Conservation (phyloP, 2,797 vertebrate genomes). For the Paramormyrops hopkinsi region DNA sequence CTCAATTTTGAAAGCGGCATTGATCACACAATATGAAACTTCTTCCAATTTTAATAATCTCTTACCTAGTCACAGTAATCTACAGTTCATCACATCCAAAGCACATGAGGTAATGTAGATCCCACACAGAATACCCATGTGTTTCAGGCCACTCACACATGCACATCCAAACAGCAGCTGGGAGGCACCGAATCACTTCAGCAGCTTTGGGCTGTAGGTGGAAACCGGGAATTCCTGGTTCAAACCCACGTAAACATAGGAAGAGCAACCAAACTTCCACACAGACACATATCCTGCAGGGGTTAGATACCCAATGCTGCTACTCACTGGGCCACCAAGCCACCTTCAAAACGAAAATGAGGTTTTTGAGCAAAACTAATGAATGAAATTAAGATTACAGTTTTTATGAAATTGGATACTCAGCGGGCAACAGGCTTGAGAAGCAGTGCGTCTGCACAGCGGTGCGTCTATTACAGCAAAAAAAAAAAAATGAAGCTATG, state of each 20-base stretch:
- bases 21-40: not conserved
- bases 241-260: not conserved
- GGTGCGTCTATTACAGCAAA: not conserved
- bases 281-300: not conserved
- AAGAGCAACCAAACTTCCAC: not conserved
- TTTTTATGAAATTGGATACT: not conserved
- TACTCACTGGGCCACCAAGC: not conserved
- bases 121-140: not conserved
- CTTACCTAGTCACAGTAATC: not conserved
- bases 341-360: not conserved
- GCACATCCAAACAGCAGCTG: not conserved
- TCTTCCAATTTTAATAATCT: not conserved
- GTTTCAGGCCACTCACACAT: not conserved
- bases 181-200: not conserved
- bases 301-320: not conserved
- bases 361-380: not conserved
- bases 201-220: not conserved
- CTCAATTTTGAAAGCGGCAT: not conserved
- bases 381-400: not conserved
- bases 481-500: not conserved
- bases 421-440: not conserved
- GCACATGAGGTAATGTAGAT: not conserved
- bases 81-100: not conserved
- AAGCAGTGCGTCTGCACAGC: not conserved
- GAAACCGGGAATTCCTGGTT: not conserved